Conservation (phyloP, 1,140 invertebrate species). For the Vanessa tameamea region DNA sequence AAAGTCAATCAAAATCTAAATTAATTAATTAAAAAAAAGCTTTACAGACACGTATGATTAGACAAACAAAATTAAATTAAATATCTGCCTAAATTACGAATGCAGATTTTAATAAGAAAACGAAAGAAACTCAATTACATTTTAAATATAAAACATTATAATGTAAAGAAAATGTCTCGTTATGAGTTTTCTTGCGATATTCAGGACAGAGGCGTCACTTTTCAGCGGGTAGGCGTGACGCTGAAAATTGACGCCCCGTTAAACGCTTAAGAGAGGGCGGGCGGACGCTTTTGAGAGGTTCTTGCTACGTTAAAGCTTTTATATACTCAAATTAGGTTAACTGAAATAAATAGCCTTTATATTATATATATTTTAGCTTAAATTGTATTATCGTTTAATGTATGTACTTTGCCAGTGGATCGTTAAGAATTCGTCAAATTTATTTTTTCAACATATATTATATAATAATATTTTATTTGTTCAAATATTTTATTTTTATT, state of each 20-base stretch:
- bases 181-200: not conserved
- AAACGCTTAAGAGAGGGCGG: constrained; percentile 52
- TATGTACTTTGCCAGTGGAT: not conserved
- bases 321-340: constrained; percentile 1
- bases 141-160: not conserved
- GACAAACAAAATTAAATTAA: not conserved
- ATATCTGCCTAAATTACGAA: not conserved
- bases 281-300: constrained; percentile 56
- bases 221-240: constrained; percentile 69
- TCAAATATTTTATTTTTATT: too few species aligned
- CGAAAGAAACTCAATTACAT: not conserved
- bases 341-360: not conserved
- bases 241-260: constrained; percentile 58
- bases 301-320: not conserved
- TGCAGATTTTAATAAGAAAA: too few species aligned
- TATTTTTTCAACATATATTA: too few species aligned
- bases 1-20: not conserved
- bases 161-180: too few species aligned
- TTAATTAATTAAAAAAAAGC: not conserved
- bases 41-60: not conserved
- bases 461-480: too few species aligned
- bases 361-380: not conserved
- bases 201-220: constrained; percentile 50
- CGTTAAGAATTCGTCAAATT: not conserved
- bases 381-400: not conserved